phyloP scores from a whole-genome alignment of 2,888 invertebrate species.

The Netelia fuscicornis region DNA sequence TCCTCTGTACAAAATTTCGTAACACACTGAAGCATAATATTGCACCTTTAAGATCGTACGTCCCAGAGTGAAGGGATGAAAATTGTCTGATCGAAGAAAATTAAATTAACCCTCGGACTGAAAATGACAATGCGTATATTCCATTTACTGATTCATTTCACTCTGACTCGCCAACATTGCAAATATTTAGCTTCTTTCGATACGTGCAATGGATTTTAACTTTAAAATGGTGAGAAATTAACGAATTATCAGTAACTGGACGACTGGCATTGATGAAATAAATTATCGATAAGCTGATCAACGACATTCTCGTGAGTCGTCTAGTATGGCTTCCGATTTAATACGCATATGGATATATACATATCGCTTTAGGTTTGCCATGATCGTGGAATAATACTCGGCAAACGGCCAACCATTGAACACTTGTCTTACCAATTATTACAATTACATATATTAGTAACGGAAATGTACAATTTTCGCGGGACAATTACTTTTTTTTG shows the following conservation, averaged over 20 bases:
- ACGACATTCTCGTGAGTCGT: slow-evolving; percentile 30
- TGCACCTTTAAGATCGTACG: slow-evolving; percentile 42
- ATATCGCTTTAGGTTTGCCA: neutral
- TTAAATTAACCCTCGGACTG: neutral
- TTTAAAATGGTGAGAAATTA: slow-evolving; percentile 7
- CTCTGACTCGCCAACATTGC: neutral
- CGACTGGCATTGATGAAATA: slow-evolving; percentile 36
- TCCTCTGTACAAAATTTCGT: slow-evolving; percentile 64
- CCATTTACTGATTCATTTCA: slow-evolving; percentile 30
- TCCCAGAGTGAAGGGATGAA: neutral
- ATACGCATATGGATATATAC: neutral
- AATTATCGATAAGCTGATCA: slow-evolving; percentile 40
- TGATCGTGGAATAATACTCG: slow-evolving; percentile 10
- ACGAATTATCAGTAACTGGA: slow-evolving; percentile 15
- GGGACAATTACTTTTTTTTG: slow-evolving; percentile 18
- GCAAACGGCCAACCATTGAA: slow-evolving; percentile 15
- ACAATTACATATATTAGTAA: slow-evolving; percentile 59
- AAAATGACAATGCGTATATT: slow-evolving; percentile 10
- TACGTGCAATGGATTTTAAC: neutral
- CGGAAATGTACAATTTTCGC: slow-evolving; percentile 64
- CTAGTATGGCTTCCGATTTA: slow-evolving; percentile 24
- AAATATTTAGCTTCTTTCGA: slow-evolving; percentile 1
- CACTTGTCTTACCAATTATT: slow-evolving; percentile 36
- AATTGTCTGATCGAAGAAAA: slow-evolving; percentile 18
- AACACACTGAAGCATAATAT: slow-evolving; percentile 40